Base-by-base conservation (phyloP, 1,140 invertebrate genomes). In the Megalonaias nervosa region DNA sequence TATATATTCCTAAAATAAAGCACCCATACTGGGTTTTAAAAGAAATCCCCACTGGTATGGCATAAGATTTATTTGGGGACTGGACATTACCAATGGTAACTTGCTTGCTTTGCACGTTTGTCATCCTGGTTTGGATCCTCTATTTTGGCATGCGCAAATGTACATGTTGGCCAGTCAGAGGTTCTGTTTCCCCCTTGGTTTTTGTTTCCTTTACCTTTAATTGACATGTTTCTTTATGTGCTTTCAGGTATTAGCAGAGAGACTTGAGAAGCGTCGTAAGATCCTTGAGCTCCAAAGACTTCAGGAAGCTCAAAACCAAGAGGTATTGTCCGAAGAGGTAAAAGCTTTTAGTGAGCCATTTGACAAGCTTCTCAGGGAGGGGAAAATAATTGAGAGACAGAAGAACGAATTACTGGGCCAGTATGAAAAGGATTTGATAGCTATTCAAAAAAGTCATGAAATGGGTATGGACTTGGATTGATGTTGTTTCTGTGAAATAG, bases 191-290 rank as follows among this genome's bases (percentile, higher is more conserved):
- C 21, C 9, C 4, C 38, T 38, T 38, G 9, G 4, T 38, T 38
- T 38, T 38, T 6, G 4, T 38, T 38, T 38, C 26, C 26, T 26
- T 26, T 26, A 26, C 26, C 26, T 26, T 26, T 26, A n/a, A 62
- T 67, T 23, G 17, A 21, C 31, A 38, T 67, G 16, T 67, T 21
- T 67, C 26, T 21, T 13, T 69, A 75, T 64, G 2, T 14, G 75
- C 21, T 73, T 68, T 15, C 67, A 89, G 88, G 77, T 74, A 70
- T 74, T 89, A 31, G 86, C 88, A 60, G 86, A 88, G 59, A 81
- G 88, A 55, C 67, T 88, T 38, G 84, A 85, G 16, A 83, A 80
- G 57, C 69, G 88, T 21, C 77, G 75, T 55, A 83, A 88, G 61
- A 76, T 85, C 5, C 58, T 88, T 26, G 85, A 83, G 26, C 83